A percentile compares a stretch with the other conserved stretches of the same genome.
phyloP scores from a whole-genome alignment of 2,888 invertebrate species.

The Drosophila peninsularis region DNA sequence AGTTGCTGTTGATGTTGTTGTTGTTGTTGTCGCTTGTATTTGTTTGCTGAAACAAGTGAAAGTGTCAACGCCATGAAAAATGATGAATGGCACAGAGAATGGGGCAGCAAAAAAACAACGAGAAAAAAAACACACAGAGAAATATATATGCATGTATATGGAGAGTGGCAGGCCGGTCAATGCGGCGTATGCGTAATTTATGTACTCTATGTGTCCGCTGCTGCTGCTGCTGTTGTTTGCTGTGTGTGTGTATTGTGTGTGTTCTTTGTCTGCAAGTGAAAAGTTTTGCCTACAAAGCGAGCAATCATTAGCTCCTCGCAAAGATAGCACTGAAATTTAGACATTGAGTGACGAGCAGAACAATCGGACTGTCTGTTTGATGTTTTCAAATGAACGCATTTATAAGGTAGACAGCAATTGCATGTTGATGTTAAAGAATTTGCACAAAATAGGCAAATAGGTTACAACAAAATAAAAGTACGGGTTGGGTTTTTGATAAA shows the following conservation, averaged over 20 bases:
- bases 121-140: conserved; percentile 8
- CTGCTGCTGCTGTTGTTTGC: not conserved
- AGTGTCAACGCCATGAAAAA: conserved; percentile 78
- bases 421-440: not conserved
- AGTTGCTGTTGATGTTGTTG: conserved; percentile 10
- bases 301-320: conserved; percentile 52
- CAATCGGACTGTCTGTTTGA: conserved; percentile 20
- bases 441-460: no score
- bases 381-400: not conserved
- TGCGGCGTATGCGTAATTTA: conserved; percentile 78
- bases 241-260: conserved; percentile 7
- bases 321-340: conserved; percentile 45
- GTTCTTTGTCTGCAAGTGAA: conserved; percentile 59
- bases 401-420: not conserved
- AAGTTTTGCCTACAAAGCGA: conserved; percentile 38
- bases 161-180: conserved; percentile 54
- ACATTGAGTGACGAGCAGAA: conserved; percentile 24
- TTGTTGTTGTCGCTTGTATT: conserved; percentile 33
- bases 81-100: conserved; percentile 73
- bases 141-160: conserved; percentile 39
- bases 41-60: conserved; percentile 78
- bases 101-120: conserved; percentile 23
- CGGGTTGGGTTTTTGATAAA: no score
- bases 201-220: conserved; percentile 43
- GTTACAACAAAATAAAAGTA: no score